Percentiles rank a stretch among this genome's conserved stretches.
Evolutionary conservation across 2,113 vertebrate genomes (phyloP).

Genomic region (Dolichotis patagonum): DNA sequence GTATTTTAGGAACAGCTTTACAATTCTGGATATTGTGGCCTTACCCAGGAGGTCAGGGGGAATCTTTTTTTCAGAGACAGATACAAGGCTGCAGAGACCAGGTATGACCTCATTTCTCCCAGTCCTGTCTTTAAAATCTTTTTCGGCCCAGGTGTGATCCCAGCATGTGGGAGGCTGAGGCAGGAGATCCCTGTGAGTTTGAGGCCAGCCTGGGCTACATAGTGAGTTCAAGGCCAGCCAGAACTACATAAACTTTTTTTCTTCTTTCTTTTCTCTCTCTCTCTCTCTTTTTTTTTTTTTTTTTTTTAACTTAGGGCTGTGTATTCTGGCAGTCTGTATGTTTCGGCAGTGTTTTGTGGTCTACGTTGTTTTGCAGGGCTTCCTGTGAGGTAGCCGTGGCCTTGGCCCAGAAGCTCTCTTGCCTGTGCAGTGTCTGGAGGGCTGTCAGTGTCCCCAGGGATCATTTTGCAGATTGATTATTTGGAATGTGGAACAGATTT

Average conservation of each 20-base stretch:
- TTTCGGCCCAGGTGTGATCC: neutral
- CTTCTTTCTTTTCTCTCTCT: too few species aligned
- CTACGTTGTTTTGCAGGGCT: neutral
- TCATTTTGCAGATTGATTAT: conserved; percentile 29
- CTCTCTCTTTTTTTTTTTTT: neutral
- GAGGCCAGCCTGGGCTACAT: neutral
- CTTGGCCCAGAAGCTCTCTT: neutral
- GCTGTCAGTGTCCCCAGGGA: neutral
- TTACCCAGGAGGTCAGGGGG: neutral
- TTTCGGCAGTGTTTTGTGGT: neutral
- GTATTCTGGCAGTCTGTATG: neutral
- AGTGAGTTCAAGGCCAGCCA: too few species aligned
- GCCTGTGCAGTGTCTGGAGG: neutral
- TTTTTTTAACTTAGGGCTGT: neutral
- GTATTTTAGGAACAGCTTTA: neutral
- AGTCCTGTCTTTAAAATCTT: neutral
- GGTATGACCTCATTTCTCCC: neutral
- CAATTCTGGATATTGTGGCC: neutral
- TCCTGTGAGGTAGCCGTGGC: neutral
- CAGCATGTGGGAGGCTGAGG: neutral
- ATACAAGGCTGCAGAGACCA: neutral
- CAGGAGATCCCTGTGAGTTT: neutral
- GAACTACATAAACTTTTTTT: too few species aligned
- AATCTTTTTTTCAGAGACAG: neutral
- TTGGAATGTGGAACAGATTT: conserved; percentile 43